Base-by-base conservation (phyloP, 1,140 invertebrate species). In the Aradophagus sp. region DNA sequence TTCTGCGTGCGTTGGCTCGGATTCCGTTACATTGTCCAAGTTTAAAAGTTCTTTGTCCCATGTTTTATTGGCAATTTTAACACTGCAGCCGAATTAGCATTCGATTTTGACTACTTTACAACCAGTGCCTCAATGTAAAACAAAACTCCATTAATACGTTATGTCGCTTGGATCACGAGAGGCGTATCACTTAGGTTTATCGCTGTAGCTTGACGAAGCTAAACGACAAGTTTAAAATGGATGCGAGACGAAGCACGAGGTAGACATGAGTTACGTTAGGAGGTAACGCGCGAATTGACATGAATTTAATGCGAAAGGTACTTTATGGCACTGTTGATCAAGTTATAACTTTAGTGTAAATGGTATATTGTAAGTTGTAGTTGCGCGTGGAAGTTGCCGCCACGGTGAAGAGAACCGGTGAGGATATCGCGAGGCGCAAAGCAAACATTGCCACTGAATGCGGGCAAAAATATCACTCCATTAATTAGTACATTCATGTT, bases 321-420 rank as follows among this genome's bases (percentile, higher is more conserved):
- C 66, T 69, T 69, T 62, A 69, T 69, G 66, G 35, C 44, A 41
- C 50, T 56, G 56, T 44, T 69, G 56, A 69, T 69, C 48, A 69
- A 69, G 56, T 69, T 69, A 69, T 69, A 69, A 69, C 66, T 68
- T 68, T 55, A 68, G 65, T 68, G 65, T 68, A 68, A 68, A 68
- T 68, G 65, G 65, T 68, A 48, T 42, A 68, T 61, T 68, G 65
- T 68, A 68, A 68, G 65, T 68, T 61, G 65, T 61, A 68, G 65
- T 61, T 61, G 55, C 34, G 39, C 45, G 48, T n/a, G 27, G 39
- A 48, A 61, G 65, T 68, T 32, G 48, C 13, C 45, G 29, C 39
- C 23, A 17, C 13, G 62, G 58, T 6, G 10, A 53, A 68, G 55
- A 61, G 65, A 48, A 55, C 48, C 35, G 13, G 42, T 50, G 36